Percentiles rank a stretch among this genome's conserved stretches.
These are phyloP conservation scores for Antheraea pernyi DNA, from an alignment of 1,140 invertebrate genomes.

Conservation along the genomic window DNA sequence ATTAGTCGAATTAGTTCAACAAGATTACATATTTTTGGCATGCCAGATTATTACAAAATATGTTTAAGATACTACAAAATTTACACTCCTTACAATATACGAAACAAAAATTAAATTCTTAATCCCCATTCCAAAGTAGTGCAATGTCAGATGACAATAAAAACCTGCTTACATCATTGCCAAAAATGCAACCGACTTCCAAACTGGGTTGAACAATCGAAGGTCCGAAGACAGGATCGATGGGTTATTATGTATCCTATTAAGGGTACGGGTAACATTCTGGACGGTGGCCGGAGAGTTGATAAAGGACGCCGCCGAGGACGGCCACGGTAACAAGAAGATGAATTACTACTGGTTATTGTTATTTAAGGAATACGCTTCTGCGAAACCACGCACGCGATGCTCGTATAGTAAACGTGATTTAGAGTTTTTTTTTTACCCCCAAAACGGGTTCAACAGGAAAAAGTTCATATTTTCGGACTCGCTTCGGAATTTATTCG, in stretches of 20 bases:
- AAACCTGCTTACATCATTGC: conserved; percentile 20
- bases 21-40: not conserved
- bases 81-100: not conserved
- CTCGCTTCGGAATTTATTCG: not conserved
- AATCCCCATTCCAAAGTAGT: not conserved
- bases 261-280: conserved; percentile 59
- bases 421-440: conserved; percentile 45
- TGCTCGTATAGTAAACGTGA: conserved; percentile 49
- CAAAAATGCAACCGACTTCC: conserved; percentile 58
- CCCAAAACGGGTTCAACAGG: conserved; percentile 29
- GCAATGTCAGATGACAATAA: conserved; percentile 9
- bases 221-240: conserved; percentile 43
- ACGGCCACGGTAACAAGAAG: conserved; percentile 52
- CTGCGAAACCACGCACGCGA: conserved; percentile 65
- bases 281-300: conserved; percentile 33
- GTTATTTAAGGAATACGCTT: conserved; percentile 68
- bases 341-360: conserved; percentile 40
- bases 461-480: conserved; percentile 16
- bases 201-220: conserved; percentile 71
- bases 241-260: conserved; percentile 65
- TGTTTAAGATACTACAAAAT: not conserved
- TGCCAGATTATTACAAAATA: too few relatives aligned
- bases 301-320: conserved; percentile 71
- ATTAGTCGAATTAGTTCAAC: not conserved
- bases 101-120: conserved; percentile 5